Conservation (phyloP, 1,140 invertebrate genomes). For the Lasioglossum baleicum region DNA sequence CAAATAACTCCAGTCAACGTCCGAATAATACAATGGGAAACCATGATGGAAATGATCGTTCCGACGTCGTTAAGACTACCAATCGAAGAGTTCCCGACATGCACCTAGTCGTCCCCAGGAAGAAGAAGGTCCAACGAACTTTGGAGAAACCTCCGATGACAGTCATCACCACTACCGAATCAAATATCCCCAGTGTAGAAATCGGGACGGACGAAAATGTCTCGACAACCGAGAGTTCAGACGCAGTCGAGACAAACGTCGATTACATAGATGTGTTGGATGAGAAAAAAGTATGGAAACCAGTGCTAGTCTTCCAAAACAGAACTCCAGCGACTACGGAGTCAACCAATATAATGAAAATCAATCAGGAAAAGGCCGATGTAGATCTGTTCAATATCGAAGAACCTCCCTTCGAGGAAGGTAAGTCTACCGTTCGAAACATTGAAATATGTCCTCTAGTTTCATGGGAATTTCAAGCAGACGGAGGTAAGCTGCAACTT, state of each 20-base stretch:
- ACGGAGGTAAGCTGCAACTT: constrained; percentile 1
- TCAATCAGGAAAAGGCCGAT: constrained; percentile 58
- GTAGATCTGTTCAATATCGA: constrained; percentile 64
- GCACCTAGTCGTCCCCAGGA: background rate
- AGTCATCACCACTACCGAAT: background rate
- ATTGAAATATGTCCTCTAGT: background rate
- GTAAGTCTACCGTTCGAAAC: constrained; percentile 49
- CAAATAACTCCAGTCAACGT: background rate
- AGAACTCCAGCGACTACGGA: constrained; percentile 59
- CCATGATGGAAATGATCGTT: background rate
- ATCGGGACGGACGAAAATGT: constrained; percentile 54
- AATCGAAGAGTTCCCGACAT: constrained; percentile 1
- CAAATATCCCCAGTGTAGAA: constrained; percentile 55
- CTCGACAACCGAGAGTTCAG: background rate
- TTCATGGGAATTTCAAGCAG: background rate
- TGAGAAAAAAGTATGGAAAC: constrained; percentile 68
- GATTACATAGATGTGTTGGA: constrained; percentile 65
- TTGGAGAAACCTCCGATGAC: background rate
- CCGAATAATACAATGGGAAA: background rate
- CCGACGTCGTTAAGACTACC: background rate
- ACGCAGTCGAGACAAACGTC: background rate
- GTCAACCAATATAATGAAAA: constrained; percentile 72
- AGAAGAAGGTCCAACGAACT: background rate
- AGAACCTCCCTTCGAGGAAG: constrained; percentile 58
- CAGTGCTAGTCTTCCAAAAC: constrained; percentile 68